Evolutionary conservation across 2,113 vertebrate species (phyloP).

Genomic region (Uropsilus gracilis): DNA sequence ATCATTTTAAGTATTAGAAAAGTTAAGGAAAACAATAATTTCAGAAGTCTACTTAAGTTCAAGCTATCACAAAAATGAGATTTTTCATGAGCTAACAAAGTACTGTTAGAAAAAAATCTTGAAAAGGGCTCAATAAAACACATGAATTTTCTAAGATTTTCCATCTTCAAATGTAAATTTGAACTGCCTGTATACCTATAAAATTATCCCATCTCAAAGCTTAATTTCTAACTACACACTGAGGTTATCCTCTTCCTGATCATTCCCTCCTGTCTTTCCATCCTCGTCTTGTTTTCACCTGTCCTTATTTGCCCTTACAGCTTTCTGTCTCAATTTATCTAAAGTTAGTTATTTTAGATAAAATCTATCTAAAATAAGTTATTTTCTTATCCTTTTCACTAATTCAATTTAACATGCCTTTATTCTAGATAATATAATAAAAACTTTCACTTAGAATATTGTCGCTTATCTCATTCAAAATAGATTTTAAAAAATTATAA

Average conservation of each 20-base stretch:
- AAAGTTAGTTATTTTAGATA: not conserved
- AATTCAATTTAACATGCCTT: not conserved
- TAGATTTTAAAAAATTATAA: conserved; percentile 22
- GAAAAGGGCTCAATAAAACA: not conserved
- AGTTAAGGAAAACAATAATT: not conserved
- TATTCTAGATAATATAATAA: not conserved
- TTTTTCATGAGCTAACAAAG: not conserved
- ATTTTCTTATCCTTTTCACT: conserved; percentile 4
- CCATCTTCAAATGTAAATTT: not conserved
- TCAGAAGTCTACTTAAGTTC: not conserved
- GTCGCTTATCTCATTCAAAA: not conserved
- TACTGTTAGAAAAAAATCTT: not conserved
- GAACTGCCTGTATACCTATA: not conserved
- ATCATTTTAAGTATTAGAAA: not conserved
- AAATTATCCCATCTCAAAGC: not conserved
- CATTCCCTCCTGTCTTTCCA: not conserved
- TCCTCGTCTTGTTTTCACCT: not conserved
- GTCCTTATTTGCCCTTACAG: not conserved
- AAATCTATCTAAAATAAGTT: not conserved
- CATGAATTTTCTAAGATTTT: not conserved
- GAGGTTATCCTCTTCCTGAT: not conserved
- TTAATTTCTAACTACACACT: not conserved
- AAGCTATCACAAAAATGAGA: not conserved
- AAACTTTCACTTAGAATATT: not conserved
- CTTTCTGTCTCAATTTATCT: not conserved